These are phyloP conservation scores for Protaetia brevitarsis DNA, from an alignment of 1,140 invertebrate species.

Conservation along the genomic window DNA sequence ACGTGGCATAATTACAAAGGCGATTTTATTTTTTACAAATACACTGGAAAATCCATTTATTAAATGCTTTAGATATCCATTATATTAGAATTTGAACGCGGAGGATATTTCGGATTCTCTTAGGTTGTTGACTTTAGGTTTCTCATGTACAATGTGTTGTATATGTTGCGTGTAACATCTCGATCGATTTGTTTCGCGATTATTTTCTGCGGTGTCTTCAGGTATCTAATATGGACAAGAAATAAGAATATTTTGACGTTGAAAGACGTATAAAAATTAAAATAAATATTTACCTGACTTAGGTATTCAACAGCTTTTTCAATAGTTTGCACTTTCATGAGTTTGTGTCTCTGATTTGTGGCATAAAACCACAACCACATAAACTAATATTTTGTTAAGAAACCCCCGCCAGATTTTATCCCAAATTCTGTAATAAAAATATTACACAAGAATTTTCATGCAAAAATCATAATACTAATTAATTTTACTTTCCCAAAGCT, in stretches of 20 bases:
- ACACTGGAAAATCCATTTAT: background rate
- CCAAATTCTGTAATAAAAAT: conserved; percentile 67
- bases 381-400: conserved; percentile 75
- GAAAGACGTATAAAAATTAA: conserved; percentile 28
- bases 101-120: background rate
- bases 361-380: conserved; percentile 71
- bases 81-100: too few species aligned
- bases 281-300: conserved; percentile 57
- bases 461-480: background rate
- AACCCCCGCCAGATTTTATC: conserved; percentile 84
- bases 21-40: background rate
- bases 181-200: conserved; percentile 77
- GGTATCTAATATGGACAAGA: conserved; percentile 67
- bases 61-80: background rate
- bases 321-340: conserved; percentile 60
- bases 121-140: conserved; percentile 34
- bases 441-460: background rate
- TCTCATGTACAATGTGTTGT: conserved; percentile 36
- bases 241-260: conserved; percentile 24
- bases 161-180: conserved; percentile 67
- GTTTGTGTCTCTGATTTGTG: conserved; percentile 62
- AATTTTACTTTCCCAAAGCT: conserved; percentile 67
- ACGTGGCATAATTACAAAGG: background rate
- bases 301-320: conserved; percentile 62
- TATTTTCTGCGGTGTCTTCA: conserved; percentile 69